These are phyloP conservation scores for Urechis unicinctus DNA, from an alignment of 2,888 invertebrate species.

Conservation along the genomic window DNA sequence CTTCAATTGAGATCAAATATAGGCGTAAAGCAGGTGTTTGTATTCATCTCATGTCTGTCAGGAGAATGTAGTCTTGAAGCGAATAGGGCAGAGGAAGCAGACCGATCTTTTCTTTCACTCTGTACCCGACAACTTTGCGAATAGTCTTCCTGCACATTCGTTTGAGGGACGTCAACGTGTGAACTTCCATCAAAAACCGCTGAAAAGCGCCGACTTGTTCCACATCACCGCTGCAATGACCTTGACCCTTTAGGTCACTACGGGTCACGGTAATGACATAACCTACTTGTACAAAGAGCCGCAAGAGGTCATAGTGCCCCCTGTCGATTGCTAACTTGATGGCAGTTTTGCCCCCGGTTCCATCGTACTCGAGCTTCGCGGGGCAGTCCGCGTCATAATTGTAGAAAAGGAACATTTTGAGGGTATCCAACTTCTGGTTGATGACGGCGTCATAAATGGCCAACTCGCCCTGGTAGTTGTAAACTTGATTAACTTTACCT, in stretches of 20 bases:
- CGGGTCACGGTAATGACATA: conserved; percentile 23
- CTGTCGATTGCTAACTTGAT: conserved; percentile 45
- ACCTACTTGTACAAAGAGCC: conserved; percentile 40
- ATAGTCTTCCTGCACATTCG: conserved; percentile 44
- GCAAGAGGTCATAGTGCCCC: conserved; percentile 44
- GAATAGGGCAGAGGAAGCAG: conserved; percentile 39
- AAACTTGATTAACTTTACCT: conserved; percentile 43
- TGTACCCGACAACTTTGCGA: conserved; percentile 40
- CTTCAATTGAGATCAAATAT: no score
- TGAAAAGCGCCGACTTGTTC: conserved; percentile 36
- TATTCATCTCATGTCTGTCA: conserved; percentile 37
- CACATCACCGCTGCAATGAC: conserved; percentile 18
- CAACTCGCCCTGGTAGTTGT: conserved; percentile 49
- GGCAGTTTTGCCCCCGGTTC: conserved; percentile 22
- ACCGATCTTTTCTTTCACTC: conserved; percentile 37
- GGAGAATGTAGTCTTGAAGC: conserved; percentile 43
- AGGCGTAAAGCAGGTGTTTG: no score
- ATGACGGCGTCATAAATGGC: conserved; percentile 45
- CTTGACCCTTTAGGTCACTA: not conserved
- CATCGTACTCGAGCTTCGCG: conserved; percentile 44
- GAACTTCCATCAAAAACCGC: conserved; percentile 36
- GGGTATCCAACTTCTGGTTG: conserved; percentile 45
- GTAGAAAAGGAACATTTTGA: conserved; percentile 41
- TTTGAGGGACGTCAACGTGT: conserved; percentile 41
- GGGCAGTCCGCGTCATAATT: conserved; percentile 48